Conservation (phyloP, 2,888 invertebrate species). For the Stenodema calcarata region DNA sequence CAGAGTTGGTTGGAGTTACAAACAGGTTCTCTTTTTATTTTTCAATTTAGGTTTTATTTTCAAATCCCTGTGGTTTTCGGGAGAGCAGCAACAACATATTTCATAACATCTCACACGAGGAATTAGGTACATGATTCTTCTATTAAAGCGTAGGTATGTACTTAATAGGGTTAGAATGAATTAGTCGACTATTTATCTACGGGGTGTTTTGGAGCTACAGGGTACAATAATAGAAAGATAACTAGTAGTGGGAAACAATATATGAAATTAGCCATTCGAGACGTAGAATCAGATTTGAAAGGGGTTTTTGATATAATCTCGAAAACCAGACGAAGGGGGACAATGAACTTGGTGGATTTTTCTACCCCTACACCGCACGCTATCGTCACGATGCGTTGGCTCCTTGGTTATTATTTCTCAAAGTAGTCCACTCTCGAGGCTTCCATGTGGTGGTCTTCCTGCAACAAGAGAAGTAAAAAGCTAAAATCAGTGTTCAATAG, state of each 20-base stretch:
- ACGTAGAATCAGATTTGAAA: neutral
- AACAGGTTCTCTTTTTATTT: neutral
- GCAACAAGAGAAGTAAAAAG: neutral
- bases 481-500: neutral
- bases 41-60: neutral
- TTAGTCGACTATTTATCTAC: neutral
- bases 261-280: neutral
- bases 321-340: neutral
- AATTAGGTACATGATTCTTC: neutral
- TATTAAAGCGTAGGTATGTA: too few relatives aligned
- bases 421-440: constrained; percentile 38
- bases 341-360: neutral
- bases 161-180: neutral
- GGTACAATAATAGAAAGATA: neutral
- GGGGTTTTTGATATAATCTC: neutral
- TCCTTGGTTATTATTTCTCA: constrained; percentile 34
- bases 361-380: constrained; percentile 29
- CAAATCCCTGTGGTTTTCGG: neutral
- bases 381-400: neutral
- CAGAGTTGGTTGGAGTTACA: neutral
- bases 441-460: constrained; percentile 39
- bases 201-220: neutral
- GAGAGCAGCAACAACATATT: neutral
- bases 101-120: too few relatives aligned
- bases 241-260: neutral